Base-by-base conservation (phyloP, 2,113 vertebrate species). In the Gallinago paraguaiae region DNA sequence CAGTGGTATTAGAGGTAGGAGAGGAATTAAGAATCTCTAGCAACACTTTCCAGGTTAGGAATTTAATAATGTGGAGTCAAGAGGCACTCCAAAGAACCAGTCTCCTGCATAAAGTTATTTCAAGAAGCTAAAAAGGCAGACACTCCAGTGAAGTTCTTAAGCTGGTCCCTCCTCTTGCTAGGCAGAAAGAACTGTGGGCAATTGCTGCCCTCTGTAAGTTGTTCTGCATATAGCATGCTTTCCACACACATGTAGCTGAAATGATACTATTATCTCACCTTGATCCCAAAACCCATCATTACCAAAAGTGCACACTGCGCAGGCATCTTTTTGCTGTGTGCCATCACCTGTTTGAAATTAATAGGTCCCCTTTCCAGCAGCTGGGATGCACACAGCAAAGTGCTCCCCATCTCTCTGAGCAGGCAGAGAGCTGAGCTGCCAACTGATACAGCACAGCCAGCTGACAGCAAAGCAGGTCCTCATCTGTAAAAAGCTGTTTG, bases 191-290 rank as follows among this genome's bases (percentile, higher is more conserved):
- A 94, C 24, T 18, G 60, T 68, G 57, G 78, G 95, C 83, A n/a
- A 86, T 43, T 98, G 96, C 98, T 98, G 98, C 98, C 98, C 98
- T 96, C 98, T 98, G 96, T 88, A 94, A 97, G 97, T 72, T 72
- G 71, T 12, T 59, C 13, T 86, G 88, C 91, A 93, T 88, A 95
- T 67, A 77, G 96, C 97, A 96, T 35, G 72, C 56, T 56, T 86
- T 69, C 65, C n/a, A 70, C 61, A 54, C 59, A 37, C 39, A 15
- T 2, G 33, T 64, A 95, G 93, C 77, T 95, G 95, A 91, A 97
- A 90, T 6, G 77, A 74, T 46, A 85, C 89, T 54, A 91, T 81
- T 74, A 97, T 89, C 95, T 96, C 94, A 46, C 93, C 95, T 64
- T 56, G 10, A 94, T 39, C 69, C 89, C 23, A 28, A 10, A 93